Conservation (phyloP, 1,140 invertebrate genomes). For the Drosophila jambulina region DNA sequence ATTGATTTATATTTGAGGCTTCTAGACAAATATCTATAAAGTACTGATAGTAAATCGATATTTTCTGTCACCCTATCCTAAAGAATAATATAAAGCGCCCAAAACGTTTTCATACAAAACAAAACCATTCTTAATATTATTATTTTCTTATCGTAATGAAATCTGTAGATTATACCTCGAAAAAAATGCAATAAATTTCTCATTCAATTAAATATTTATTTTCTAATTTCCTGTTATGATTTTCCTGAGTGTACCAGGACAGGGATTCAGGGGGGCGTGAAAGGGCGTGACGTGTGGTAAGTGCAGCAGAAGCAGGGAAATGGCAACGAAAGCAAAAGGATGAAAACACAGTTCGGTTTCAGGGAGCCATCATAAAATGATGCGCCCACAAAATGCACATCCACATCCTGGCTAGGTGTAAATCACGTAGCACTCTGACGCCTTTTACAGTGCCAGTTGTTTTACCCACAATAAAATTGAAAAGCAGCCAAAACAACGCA, state of each 20-base stretch:
- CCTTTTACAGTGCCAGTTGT: constrained; percentile 77
- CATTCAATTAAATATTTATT: fast-evolving
- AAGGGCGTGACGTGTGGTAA: constrained; percentile 58
- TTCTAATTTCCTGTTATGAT: background rate
- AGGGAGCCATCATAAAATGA: constrained; percentile 73
- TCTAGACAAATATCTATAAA: too few relatives aligned
- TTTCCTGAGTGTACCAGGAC: background rate
- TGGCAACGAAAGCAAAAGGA: constrained; percentile 37
- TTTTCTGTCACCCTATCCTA: too few relatives aligned
- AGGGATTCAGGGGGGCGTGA: constrained; percentile 4
- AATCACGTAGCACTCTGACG: constrained; percentile 79
- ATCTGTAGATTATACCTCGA: background rate
- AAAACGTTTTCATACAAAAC: too few relatives aligned
- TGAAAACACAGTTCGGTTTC: constrained; percentile 35
- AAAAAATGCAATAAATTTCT: background rate
- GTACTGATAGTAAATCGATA: too few relatives aligned
- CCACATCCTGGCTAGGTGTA: constrained; percentile 70
- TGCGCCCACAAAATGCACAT: constrained; percentile 74
- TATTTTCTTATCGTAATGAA: background rate
- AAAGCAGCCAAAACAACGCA: constrained; percentile 73
- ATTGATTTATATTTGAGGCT: too few relatives aligned
- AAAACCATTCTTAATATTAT: background rate
- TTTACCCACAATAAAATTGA: constrained; percentile 80
- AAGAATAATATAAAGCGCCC: too few relatives aligned
- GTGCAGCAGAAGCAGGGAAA: constrained; percentile 42